Evolutionary conservation across 2,113 vertebrate genomes (phyloP), one percentile per base, ranked within the genome.

Genomic region (Chloroceryle aenea): DNA sequence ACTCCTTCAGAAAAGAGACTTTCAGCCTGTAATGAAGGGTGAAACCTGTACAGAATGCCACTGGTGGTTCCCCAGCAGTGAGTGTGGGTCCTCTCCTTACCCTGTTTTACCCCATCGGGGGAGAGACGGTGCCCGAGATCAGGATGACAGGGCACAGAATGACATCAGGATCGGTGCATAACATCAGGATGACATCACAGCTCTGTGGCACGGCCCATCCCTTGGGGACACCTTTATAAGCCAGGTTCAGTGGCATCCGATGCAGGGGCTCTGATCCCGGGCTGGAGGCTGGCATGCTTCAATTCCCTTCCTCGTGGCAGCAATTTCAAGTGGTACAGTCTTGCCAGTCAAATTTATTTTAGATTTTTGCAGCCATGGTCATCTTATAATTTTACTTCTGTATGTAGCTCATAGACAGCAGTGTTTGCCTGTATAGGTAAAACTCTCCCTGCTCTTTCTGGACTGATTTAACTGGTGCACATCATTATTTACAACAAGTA

Each of bases 201-300:
- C 4, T 50, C 50, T 42, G 11, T 34, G 55, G 27, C 42, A 26
- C 12, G 22, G 55, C 30, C 36, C 30, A 7, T 45, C 25, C 36
- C 30, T 12, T 73, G 43, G 36, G 27, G 25, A 73, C 7, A 32
- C 3, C 29, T 58, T 56, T 56, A 36, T 40, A 75, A 58, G 47
- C 6, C 3, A 7, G 7, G 6, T 45, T 29, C 0, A 0, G 29
- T 38, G 43, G n/a, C 9, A 42, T 43, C 55, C 2, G 5, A 10
- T 6, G 13, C n/a, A 56, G 85, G 45, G 40, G 25, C 20, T 69
- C 58, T 72, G n/a, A 45, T 45, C 40, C 18, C 3, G 10, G 23
- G 12, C 50, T 74, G 30, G 8, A 62, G 50, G 12, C 20, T 66
- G 27, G 47, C 23, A 89, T 8, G 26, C 3, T 75, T 75, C 1